Base-by-base conservation (phyloP, 2,888 invertebrate species). In the Lycaena phlaeas region DNA sequence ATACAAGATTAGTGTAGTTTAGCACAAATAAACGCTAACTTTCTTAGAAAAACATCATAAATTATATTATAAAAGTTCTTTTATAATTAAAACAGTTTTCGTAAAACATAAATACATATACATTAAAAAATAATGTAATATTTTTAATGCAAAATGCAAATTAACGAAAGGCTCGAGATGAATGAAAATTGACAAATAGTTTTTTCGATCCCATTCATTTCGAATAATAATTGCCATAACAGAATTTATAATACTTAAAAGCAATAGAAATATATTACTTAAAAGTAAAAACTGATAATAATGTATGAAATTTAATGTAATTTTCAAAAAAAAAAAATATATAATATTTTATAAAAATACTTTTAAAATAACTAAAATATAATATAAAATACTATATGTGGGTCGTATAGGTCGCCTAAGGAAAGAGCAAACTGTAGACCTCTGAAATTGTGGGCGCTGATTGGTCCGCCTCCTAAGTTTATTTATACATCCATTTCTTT, bases 141-240 rank as follows among this genome's bases (percentile, higher is more conserved):
- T 31, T 31, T 34, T 18, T 5, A 18, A 10, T 34, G 40, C 29
- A 38, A 53, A 49, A 41, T 31, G 48, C 46, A 42, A 56, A 54
- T 46, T 46, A 39, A 25, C 28, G 48, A 52, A 42, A 44, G 34
- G 22, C 12, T 18, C 11, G 22, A 34, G 12, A 9, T 34, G 34
- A 34, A 34, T 54, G 53, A 54, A 52, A 22, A 22, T 2, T 22
- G 22, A 22, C 22, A 22, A 22, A 22, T 22, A 22, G 22, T 22
- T 7, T n/a, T 22, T 22, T 22, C 22, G 22, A 3, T 22, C 22
- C 6, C 22, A 22, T 22, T 22, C 22, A 22, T 9, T n/a, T n/a
- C n/a, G n/a, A 40, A 43, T 9, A 36, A 36, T 7, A 12, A 22
- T 25, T 36, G 36, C 18, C 18, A 36, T 36, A 9, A 18, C 12